Evolutionary conservation across 2,797 vertebrate genomes (phyloP).

Genomic region (Capromys pilorides): DNA sequence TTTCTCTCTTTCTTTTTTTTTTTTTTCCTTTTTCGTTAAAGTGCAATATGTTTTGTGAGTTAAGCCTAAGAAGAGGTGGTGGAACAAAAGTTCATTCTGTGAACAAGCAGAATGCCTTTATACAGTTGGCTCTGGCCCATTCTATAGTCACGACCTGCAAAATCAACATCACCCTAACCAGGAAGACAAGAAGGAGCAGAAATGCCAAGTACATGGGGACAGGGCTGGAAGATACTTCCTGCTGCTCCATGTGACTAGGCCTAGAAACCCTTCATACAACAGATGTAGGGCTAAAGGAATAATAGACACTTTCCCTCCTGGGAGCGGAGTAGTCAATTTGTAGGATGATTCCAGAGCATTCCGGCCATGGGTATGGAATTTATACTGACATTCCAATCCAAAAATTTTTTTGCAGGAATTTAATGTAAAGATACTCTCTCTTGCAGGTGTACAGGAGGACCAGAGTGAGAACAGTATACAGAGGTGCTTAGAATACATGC

Average conservation of each 20-base stretch:
- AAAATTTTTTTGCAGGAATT: neutral
- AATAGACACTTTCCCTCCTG: neutral
- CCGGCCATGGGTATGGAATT: neutral
- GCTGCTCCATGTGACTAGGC: neutral
- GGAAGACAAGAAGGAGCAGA: neutral
- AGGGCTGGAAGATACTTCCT: neutral
- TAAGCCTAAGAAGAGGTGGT: conserved; percentile 29
- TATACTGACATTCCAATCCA: neutral
- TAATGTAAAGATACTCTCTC: conserved; percentile 13
- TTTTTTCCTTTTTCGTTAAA: conserved; percentile 50
- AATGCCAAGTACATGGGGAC: neutral
- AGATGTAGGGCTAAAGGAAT: neutral
- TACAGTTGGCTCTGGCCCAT: neutral
- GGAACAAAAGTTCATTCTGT: neutral
- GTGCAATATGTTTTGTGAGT: conserved; percentile 53
- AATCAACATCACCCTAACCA: neutral
- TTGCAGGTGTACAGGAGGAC: neutral
- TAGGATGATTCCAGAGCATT: neutral
- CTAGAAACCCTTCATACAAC: neutral
- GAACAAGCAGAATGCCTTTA: conserved; percentile 38
- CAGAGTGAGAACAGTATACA: too few species aligned
- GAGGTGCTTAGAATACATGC: neutral
- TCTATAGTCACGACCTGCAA: neutral
- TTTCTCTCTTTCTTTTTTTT: neutral
- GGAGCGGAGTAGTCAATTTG: neutral